These are phyloP conservation scores for Corydoras maculifer DNA, from an alignment of 2,113 vertebrate species.

Conservation along the genomic window DNA sequence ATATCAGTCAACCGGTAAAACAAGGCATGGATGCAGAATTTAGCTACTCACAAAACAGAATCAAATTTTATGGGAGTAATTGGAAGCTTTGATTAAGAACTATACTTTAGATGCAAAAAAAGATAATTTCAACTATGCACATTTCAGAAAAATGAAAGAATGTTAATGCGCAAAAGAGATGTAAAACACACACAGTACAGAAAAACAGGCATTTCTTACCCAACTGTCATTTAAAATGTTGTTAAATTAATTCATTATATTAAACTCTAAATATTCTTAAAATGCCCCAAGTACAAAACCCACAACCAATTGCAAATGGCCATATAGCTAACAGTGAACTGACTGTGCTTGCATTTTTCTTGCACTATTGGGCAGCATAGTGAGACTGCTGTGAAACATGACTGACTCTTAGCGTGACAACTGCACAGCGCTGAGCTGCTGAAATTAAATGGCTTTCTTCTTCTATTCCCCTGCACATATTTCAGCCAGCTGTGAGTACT, in stretches of 20 bases:
- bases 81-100: not conserved
- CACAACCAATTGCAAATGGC: slow-evolving; percentile 18
- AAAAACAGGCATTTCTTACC: too few species aligned
- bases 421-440: slow-evolving; percentile 10
- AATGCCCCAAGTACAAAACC: not conserved
- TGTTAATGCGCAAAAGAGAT: not conserved
- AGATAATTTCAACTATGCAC: not conserved
- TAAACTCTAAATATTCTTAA: too few species aligned
- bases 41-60: not conserved
- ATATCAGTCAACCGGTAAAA: slow-evolving; percentile 11
- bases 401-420: slow-evolving; percentile 10
- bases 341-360: slow-evolving; percentile 8
- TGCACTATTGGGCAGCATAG: slow-evolving; percentile 11
- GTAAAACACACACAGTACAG: too few species aligned
- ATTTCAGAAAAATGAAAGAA: not conserved
- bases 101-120: not conserved
- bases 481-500: slow-evolving; percentile 27
- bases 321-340: not conserved
- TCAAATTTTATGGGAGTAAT: not conserved
- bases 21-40: not conserved
- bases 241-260: too few species aligned
- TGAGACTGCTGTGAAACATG: slow-evolving; percentile 29
- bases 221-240: too few species aligned
- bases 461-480: slow-evolving; percentile 28
- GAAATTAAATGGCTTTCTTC: slow-evolving; percentile 18